A percentile compares a stretch with the other conserved stretches of the same genome.
Evolutionary conservation across 2,113 vertebrate genomes (phyloP).

Genomic region (Burhinus oedicnemus): DNA sequence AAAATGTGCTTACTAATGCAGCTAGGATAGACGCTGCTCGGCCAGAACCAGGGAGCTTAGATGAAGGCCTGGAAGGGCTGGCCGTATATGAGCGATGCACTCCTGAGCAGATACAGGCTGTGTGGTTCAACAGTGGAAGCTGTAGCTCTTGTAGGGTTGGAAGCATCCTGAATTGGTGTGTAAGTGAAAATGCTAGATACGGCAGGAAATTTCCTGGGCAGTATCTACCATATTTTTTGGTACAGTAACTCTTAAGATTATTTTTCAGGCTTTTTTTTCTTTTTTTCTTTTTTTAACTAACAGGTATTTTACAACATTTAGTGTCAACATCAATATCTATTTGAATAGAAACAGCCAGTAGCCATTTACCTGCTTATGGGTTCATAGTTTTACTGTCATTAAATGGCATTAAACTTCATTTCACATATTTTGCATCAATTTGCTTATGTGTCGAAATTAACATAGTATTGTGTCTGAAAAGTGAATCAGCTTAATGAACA

Average conservation of each 20-base stretch:
- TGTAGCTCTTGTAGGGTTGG: background rate
- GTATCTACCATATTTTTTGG: background rate
- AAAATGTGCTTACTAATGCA: background rate
- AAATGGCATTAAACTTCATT: slow-evolving; percentile 14
- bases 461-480: slow-evolving; percentile 29
- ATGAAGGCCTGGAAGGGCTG: background rate
- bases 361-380: background rate
- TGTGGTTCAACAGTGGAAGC: background rate
- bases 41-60: background rate
- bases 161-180: background rate
- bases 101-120: background rate
- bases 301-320: background rate
- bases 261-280: background rate
- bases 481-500: slow-evolving; percentile 54
- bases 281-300: background rate
- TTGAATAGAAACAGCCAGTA: background rate
- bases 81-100: fast-evolving
- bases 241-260: background rate
- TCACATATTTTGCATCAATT: slow-evolving; percentile 18
- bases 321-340: background rate
- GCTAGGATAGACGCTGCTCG: background rate
- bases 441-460: slow-evolving; percentile 42
- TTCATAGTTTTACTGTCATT: background rate
- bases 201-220: background rate
- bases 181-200: background rate